Evolutionary conservation across 2,888 invertebrate species (phyloP).

Genomic region (Melanostoma scalare): DNA sequence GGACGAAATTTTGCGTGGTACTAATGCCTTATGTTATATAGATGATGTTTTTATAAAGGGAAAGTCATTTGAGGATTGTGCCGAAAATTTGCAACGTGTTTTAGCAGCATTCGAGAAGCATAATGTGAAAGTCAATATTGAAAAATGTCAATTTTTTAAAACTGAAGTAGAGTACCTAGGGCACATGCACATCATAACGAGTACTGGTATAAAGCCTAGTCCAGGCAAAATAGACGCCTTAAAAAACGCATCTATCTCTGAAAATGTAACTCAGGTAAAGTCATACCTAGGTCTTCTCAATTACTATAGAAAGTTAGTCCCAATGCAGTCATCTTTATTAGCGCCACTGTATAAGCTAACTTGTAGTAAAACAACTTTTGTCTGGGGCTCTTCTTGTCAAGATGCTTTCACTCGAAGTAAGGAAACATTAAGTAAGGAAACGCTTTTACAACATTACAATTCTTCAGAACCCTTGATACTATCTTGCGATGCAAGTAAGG

Average conservation of each 20-base stretch:
- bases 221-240: constrained; percentile 28
- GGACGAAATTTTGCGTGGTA: constrained; percentile 32
- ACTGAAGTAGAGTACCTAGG: constrained; percentile 36
- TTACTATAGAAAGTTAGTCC: constrained; percentile 45
- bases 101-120: constrained; percentile 15
- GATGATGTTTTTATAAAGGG: constrained; percentile 50
- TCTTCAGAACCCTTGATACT: no score
- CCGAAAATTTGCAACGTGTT: background rate
- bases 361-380: constrained; percentile 20
- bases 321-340: constrained; percentile 28
- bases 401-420: constrained; percentile 2
- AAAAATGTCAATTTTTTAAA: constrained; percentile 23
- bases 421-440: background rate
- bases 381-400: background rate
- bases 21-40: constrained; percentile 21
- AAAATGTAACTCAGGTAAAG: constrained; percentile 32
- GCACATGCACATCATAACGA: constrained; percentile 25
- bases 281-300: constrained; percentile 37
- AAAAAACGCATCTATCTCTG: constrained; percentile 24
- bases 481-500: background rate
- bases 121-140: constrained; percentile 19
- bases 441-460: background rate
- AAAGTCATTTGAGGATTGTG: constrained; percentile 8
- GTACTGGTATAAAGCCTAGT: constrained; percentile 32
- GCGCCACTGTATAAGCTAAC: constrained; percentile 31